These are phyloP conservation scores for Thamnophis sirtalis DNA, from an alignment of 2,113 vertebrate genomes.

Conservation along the genomic window DNA sequence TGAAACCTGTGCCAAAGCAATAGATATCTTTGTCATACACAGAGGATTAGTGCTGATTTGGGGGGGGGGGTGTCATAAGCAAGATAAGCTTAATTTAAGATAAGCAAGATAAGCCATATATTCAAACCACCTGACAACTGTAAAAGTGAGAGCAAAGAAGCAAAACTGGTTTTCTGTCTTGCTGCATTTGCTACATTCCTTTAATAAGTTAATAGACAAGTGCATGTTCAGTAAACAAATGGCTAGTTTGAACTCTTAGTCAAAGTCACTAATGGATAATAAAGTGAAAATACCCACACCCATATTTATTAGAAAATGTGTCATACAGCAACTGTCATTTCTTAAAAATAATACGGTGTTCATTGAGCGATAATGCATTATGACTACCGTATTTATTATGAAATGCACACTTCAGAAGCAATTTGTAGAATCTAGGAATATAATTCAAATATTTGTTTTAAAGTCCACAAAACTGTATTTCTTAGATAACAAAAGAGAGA, in stretches of 20 bases:
- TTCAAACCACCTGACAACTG: background rate
- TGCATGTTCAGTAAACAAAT: background rate
- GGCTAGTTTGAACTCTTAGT: background rate
- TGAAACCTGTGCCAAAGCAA: background rate
- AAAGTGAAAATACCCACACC: background rate
- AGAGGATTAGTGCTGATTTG: background rate
- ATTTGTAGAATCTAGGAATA: background rate
- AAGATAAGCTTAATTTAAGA: too few species aligned
- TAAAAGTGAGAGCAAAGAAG: background rate
- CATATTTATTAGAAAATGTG: background rate
- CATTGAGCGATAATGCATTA: background rate
- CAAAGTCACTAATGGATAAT: background rate
- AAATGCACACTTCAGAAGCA: background rate
- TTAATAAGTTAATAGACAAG: background rate
- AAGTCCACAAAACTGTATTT: background rate
- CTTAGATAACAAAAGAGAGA: background rate
- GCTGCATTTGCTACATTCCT: background rate
- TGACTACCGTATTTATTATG: background rate
- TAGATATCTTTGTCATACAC: background rate
- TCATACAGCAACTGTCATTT: background rate
- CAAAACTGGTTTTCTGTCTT: background rate
- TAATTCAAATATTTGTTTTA: background rate
- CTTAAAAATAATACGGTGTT: background rate
- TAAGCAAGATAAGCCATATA: background rate
- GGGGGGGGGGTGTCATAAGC: background rate